phyloP scores from a whole-genome alignment of 2,888 invertebrate species.

The Zygogramma bicolorata region DNA sequence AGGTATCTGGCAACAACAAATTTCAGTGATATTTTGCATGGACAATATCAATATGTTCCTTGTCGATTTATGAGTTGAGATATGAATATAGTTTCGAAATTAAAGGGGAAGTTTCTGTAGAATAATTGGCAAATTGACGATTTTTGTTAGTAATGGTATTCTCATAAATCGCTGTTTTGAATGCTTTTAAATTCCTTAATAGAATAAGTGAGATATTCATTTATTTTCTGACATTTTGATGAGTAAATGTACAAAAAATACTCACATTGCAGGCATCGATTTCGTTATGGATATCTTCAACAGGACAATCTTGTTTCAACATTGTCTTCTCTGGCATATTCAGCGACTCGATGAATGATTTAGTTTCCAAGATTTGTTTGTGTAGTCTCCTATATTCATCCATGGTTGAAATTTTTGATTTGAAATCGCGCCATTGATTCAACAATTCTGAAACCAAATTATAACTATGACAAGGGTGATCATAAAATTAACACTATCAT shows the following conservation, averaged over 20 bases:
- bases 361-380: conserved; percentile 62
- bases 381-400: conserved; percentile 63
- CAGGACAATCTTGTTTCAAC: conserved; percentile 52
- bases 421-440: conserved; percentile 68
- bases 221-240: background rate
- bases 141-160: too few species aligned
- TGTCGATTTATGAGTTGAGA: too few species aligned
- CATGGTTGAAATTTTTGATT: conserved; percentile 63
- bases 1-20: too few species aligned
- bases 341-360: conserved; percentile 60
- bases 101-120: too few species aligned
- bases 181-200: too few species aligned
- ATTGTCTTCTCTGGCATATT: conserved; percentile 52
- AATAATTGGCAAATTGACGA: too few species aligned
- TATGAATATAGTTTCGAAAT: too few species aligned
- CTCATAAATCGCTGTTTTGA: too few species aligned
- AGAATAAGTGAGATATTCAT: too few species aligned
- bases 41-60: too few species aligned
- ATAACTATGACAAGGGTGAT: background rate
- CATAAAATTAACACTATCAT: background rate
- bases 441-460: conserved; percentile 65
- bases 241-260: conserved; percentile 22
- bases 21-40: too few species aligned
- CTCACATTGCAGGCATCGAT: conserved; percentile 64
- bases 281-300: conserved; percentile 63